Conservation (phyloP, 2,797 vertebrate species). For the Peromyscus eremicus region DNA sequence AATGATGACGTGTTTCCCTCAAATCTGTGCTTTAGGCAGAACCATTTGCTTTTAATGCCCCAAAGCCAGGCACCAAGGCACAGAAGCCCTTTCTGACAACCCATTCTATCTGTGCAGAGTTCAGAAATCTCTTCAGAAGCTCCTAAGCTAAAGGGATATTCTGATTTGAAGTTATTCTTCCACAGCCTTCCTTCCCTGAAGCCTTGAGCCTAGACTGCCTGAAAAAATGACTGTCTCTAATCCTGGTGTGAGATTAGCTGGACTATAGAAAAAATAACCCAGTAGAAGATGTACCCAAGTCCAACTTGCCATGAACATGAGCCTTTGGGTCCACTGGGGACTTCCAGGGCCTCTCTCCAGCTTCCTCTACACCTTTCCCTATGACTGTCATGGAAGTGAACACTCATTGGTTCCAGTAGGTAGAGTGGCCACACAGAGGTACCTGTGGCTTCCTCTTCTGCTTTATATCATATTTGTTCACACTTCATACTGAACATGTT, state of each 20-base stretch:
- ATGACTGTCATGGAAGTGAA: too few relatives aligned
- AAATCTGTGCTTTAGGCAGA: constrained; percentile 40
- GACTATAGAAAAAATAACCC: background rate
- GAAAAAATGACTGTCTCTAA: constrained; percentile 9
- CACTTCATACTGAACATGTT: background rate
- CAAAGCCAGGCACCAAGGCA: background rate
- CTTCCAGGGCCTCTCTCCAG: background rate
- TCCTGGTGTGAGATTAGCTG: background rate
- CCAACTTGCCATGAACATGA: background rate
- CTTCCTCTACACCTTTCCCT: background rate
- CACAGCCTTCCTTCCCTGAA: background rate
- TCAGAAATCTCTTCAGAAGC: constrained; percentile 32
- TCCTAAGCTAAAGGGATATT: constrained; percentile 12
- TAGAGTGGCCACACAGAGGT: background rate
- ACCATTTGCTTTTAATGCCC: constrained; percentile 36
- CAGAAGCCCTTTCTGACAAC: constrained; percentile 52
- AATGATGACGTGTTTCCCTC: background rate
- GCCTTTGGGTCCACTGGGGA: background rate
- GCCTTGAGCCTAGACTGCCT: background rate
- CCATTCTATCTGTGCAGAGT: background rate
- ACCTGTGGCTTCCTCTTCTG: background rate
- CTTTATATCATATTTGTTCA: background rate
- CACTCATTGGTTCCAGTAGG: background rate
- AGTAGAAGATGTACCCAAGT: background rate
- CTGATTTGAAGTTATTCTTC: background rate